These are phyloP conservation scores for Cyanoderma ruficeps DNA, from an alignment of 2,113 vertebrate species.

Conservation along the genomic window DNA sequence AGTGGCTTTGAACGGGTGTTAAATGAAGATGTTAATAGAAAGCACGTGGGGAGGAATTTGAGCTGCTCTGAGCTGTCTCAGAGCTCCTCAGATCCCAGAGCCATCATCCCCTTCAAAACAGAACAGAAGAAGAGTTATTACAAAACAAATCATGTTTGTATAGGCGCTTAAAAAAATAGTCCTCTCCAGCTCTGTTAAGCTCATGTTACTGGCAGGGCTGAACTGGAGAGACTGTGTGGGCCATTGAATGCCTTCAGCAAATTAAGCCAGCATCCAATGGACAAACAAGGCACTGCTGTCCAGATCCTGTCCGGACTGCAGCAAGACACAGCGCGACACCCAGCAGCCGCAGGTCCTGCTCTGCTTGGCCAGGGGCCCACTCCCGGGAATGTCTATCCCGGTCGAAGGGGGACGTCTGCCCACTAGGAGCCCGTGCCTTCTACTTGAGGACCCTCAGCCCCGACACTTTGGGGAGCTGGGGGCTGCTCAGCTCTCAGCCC, in stretches of 20 bases:
- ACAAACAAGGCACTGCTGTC: background rate
- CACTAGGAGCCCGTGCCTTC: background rate
- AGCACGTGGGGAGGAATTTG: conserved; percentile 62
- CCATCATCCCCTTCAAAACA: conserved; percentile 62
- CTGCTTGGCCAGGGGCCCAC: fast-evolving
- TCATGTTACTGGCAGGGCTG: background rate
- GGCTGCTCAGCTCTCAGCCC: background rate
- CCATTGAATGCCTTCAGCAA: background rate
- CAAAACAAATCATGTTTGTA: conserved; percentile 67
- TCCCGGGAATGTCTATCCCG: background rate
- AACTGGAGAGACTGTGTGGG: background rate
- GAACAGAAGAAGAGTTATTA: conserved; percentile 62
- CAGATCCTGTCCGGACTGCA: background rate
- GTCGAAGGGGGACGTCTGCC: background rate
- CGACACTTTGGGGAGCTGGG: fast-evolving
- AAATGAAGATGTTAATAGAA: conserved; percentile 72
- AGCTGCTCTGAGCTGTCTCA: conserved; percentile 32
- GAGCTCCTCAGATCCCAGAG: conserved; percentile 48
- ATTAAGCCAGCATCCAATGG: background rate
- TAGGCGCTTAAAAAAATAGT: conserved; percentile 24
- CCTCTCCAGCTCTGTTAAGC: conserved; percentile 26
- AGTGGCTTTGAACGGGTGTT: conserved; percentile 64
- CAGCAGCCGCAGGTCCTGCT: fast-evolving
- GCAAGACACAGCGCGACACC: fast-evolving
- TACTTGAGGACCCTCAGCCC: background rate